Percentiles rank a stretch among this genome's conserved stretches.
Evolutionary conservation across 2,797 vertebrate genomes (phyloP).

Genomic region (Clarias laeviceps): DNA sequence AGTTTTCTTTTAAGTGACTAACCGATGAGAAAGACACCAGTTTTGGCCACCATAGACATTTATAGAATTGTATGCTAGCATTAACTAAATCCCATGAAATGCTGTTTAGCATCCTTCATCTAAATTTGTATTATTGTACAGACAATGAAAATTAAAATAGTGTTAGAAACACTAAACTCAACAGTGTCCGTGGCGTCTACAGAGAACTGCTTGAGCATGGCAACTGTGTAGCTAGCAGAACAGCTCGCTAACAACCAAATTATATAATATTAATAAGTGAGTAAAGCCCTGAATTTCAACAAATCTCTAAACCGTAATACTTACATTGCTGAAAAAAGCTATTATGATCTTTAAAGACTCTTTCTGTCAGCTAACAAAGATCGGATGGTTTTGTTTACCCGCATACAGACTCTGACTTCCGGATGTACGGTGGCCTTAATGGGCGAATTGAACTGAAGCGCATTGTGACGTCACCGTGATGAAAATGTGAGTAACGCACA

Average conservation of each 20-base stretch:
- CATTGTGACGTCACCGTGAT: no score
- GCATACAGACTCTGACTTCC: neutral
- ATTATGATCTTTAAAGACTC: neutral
- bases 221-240: neutral
- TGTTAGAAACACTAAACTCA: neutral
- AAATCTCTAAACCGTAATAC: neutral
- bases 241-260: neutral
- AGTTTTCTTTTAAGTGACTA: neutral
- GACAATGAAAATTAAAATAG: neutral
- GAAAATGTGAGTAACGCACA: no score
- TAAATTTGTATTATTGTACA: neutral
- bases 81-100: neutral
- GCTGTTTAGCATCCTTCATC: neutral
- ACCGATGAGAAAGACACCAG: no score
- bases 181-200: neutral
- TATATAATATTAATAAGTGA: neutral
- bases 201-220: neutral
- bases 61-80: neutral
- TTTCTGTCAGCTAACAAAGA: neutral
- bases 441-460: neutral
- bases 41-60: neutral
- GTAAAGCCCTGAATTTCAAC: neutral
- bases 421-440: constrained; percentile 13
- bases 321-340: neutral
- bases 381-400: constrained; percentile 26